Conservation (phyloP, 2,888 invertebrate genomes). For the Odontocolon sp. region DNA sequence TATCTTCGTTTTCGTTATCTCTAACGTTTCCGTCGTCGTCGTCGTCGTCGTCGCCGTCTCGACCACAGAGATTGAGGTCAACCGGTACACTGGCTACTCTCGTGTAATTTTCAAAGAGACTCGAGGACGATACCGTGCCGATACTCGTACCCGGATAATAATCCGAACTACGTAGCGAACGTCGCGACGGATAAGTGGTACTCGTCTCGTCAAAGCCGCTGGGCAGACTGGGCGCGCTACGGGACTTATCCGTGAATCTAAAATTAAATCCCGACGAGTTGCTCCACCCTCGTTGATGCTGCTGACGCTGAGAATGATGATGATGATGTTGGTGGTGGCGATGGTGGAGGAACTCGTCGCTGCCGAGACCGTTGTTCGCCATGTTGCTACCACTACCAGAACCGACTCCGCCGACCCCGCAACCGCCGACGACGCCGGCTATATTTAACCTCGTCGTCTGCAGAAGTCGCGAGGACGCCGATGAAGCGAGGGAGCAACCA, state of each 20-base stretch:
- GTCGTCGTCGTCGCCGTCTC: conserved; percentile 33
- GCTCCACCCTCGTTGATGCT: conserved; percentile 69
- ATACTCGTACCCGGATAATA: conserved; percentile 39
- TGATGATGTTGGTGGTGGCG: conserved; percentile 59
- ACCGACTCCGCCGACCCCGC: conserved; percentile 50
- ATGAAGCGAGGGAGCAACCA: conserved; percentile 55
- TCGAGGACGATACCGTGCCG: conserved; percentile 64
- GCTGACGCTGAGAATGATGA: conserved; percentile 60
- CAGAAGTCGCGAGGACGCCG: conserved; percentile 71
- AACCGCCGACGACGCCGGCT: conserved; percentile 68
- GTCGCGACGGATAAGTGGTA: conserved; percentile 32
- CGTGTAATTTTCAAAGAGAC: conserved; percentile 77
- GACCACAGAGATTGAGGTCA: conserved; percentile 85
- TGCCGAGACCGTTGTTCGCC: conserved; percentile 53
- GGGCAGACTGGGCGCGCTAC: conserved; percentile 79
- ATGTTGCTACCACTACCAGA: conserved; percentile 61
- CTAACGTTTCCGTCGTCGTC: conserved; percentile 49
- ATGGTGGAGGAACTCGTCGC: conserved; percentile 58
- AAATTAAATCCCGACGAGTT: conserved; percentile 77
- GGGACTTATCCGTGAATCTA: conserved; percentile 80
- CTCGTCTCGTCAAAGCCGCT: conserved; percentile 72
- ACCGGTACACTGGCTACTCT: conserved; percentile 85
- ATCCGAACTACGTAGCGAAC: conserved; percentile 39
- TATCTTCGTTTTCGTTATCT: conserved; percentile 39
- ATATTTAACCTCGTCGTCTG: conserved; percentile 77